A percentile compares a stretch with the other conserved stretches of the same genome.
phyloP scores from a whole-genome alignment of 2,113 vertebrate genomes.

The Delphinus delphis region DNA sequence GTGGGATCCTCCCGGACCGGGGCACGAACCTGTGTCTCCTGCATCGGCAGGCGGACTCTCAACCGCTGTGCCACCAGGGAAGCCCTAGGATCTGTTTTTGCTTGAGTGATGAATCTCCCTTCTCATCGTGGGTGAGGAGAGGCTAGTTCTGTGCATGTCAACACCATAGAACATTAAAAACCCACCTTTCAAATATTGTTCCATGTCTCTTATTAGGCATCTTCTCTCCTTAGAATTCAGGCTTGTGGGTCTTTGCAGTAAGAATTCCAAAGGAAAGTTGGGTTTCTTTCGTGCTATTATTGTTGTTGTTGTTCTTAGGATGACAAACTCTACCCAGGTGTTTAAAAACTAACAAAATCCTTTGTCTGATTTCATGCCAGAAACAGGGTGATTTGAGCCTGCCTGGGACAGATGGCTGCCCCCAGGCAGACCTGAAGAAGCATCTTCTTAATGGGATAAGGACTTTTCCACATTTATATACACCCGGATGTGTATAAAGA shows the following conservation, averaged over 20 bases:
- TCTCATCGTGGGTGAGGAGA: neutral
- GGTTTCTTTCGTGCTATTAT: accelerated
- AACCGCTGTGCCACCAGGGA: too few relatives aligned
- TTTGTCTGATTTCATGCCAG: constrained; percentile 3
- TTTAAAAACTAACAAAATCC: neutral
- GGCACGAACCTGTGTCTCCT: too few relatives aligned
- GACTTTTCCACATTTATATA: neutral
- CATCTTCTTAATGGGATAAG: neutral
- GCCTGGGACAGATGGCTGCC: neutral
- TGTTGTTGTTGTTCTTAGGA: accelerated
- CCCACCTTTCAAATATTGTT: neutral
- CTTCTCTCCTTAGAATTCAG: neutral
- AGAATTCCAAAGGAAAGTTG: neutral
- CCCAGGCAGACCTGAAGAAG: neutral
- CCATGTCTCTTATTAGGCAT: neutral
- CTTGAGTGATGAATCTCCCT: too few relatives aligned
- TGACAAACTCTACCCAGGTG: accelerated
- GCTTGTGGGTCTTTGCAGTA: neutral
- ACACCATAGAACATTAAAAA: neutral
- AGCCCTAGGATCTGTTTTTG: neutral
- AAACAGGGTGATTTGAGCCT: constrained; percentile 48
- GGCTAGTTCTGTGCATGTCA: neutral
- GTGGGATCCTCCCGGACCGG: too few relatives aligned
- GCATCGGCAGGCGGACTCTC: too few relatives aligned
- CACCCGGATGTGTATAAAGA: neutral